Conservation (phyloP, 2,797 vertebrate species). For the Syngnathus acus region DNA sequence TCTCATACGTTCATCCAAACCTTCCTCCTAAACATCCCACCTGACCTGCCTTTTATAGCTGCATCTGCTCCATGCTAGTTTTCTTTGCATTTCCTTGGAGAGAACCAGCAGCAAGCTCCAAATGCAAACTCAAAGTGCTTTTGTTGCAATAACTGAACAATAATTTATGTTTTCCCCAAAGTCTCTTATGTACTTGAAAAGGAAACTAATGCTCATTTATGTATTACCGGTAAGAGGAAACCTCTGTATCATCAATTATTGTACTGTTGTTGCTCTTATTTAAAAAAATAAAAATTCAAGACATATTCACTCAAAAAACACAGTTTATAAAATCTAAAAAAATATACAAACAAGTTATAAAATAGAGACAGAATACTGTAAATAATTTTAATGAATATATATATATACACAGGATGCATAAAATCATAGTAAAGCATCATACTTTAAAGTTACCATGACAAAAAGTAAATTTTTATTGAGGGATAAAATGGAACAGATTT, state of each 20-base stretch:
- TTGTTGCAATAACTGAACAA: background rate
- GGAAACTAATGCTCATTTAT: background rate
- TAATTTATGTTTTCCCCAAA: conserved; percentile 2
- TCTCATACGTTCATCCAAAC: background rate
- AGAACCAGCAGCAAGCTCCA: background rate
- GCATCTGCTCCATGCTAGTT: background rate
- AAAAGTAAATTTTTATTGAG: background rate
- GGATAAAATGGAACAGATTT: background rate
- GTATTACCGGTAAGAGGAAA: background rate
- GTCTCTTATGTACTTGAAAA: background rate
- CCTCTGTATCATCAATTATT: background rate
- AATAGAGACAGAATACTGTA: no score
- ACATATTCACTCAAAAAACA: no score
- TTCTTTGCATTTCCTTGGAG: background rate
- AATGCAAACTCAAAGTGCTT: background rate
- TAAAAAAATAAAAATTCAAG: no score
- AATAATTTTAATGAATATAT: no score
- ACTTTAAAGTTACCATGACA: no score
- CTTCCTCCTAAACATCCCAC: background rate
- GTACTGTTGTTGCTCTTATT: no score
- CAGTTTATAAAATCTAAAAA: no score
- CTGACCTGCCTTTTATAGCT: background rate
- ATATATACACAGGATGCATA: no score
- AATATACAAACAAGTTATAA: no score
- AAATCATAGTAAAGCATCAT: no score